Conservation (phyloP, 2,797 vertebrate species). For the Crocidura indochinensis region DNA sequence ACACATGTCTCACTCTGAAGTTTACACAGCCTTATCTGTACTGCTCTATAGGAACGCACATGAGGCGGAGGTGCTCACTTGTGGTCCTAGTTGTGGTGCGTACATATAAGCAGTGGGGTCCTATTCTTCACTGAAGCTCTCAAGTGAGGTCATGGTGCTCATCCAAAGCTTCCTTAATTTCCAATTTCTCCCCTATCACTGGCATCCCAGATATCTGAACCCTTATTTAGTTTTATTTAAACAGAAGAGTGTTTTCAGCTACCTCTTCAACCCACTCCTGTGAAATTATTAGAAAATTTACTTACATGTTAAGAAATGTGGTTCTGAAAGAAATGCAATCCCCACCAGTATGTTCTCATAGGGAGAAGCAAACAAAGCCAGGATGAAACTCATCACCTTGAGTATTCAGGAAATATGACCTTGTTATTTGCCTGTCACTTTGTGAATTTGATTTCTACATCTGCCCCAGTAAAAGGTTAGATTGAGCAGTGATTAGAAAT, state of each 20-base stretch:
- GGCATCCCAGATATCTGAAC: conserved; percentile 33
- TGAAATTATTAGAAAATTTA: conserved; percentile 34
- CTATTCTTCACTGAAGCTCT: too few species aligned
- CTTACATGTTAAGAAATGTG: conserved; percentile 24
- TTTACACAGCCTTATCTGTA: too few species aligned
- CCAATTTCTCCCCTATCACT: conserved; percentile 23
- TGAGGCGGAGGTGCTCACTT: too few species aligned
- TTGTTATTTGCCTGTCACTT: not conserved
- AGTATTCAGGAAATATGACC: not conserved
- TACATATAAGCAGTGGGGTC: too few species aligned
- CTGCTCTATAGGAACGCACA: too few species aligned
- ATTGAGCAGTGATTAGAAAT: conserved; percentile 6
- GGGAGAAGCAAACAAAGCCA: conserved; percentile 4
- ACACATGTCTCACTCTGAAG: too few species aligned
- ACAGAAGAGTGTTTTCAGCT: not conserved
- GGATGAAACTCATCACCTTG: not conserved
- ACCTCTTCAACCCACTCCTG: conserved; percentile 13
- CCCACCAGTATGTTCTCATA: not conserved
- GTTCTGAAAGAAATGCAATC: conserved; percentile 45
- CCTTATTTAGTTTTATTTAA: conserved; percentile 12
- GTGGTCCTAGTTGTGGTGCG: too few species aligned
- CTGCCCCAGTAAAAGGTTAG: not conserved
- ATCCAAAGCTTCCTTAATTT: not conserved
- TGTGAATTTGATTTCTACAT: conserved; percentile 34
- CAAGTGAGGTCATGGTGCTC: too few species aligned